phyloP scores from a whole-genome alignment of 2,888 invertebrate species.

The Dicyrtomina minuta region DNA sequence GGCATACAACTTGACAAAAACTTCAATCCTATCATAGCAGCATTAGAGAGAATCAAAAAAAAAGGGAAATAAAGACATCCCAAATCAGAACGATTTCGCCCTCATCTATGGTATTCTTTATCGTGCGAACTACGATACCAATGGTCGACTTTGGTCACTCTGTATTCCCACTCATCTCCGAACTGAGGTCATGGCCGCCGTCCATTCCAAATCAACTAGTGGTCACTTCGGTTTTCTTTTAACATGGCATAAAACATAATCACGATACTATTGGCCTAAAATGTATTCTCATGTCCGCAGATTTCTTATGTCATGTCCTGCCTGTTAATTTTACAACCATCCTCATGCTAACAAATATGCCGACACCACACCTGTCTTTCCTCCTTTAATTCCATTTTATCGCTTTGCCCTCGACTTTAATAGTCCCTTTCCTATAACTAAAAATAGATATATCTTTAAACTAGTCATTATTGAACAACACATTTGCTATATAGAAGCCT shows the following conservation, averaged over 20 bases:
- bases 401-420: slow-evolving; percentile 26
- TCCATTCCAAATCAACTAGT: background rate
- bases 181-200: background rate
- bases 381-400: background rate
- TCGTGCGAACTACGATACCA: background rate
- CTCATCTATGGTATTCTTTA: slow-evolving; percentile 4
- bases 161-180: background rate
- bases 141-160: slow-evolving; percentile 4
- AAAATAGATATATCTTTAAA: background rate
- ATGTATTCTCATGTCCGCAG: slow-evolving; percentile 1
- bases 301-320: no score
- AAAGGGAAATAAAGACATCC: background rate
- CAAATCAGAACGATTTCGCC: background rate
- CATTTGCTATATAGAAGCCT: background rate
- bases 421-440: background rate
- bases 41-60: no score
- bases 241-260: background rate
- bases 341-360: background rate
- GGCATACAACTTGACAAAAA: background rate
- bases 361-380: background rate
- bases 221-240: slow-evolving; percentile 12
- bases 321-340: slow-evolving; percentile 15
- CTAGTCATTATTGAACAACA: background rate
- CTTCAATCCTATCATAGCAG: no score
- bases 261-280: slow-evolving; percentile 17